Percentiles rank a stretch among this genome's conserved stretches.
phyloP scores from a whole-genome alignment of 1,140 invertebrate species.

The Plectrocnemia conspersa region DNA sequence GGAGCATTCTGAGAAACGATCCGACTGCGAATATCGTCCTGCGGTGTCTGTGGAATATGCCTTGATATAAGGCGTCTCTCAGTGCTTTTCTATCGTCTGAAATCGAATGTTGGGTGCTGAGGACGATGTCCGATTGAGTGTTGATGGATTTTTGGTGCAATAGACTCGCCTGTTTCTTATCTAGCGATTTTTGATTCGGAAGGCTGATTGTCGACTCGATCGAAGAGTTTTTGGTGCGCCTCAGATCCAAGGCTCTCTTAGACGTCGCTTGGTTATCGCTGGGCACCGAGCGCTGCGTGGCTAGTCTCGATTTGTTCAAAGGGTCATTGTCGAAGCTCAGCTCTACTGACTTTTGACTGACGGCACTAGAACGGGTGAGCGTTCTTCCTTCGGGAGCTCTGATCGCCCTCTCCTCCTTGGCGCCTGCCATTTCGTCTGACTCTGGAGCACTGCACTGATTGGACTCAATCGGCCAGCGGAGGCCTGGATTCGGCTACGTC shows the following conservation, averaged over 20 bases:
- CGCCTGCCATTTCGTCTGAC: constrained; percentile 38
- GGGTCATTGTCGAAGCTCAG: constrained; percentile 47
- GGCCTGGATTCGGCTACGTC: constrained; percentile 45
- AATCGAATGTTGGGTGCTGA: constrained; percentile 53
- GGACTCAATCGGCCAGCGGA: constrained; percentile 13
- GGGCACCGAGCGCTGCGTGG: constrained; percentile 46
- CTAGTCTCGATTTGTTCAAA: constrained; percentile 46
- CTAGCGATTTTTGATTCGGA: constrained; percentile 51
- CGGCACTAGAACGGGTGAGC: constrained; percentile 50
- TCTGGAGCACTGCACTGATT: background rate
- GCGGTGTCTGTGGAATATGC: constrained; percentile 73
- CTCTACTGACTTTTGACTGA: constrained; percentile 56
- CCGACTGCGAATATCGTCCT: constrained; percentile 74
- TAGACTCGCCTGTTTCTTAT: constrained; percentile 48
- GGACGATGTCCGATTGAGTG: constrained; percentile 50
- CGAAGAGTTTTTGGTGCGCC: constrained; percentile 50
- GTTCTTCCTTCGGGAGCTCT: constrained; percentile 28
- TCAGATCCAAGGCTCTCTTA: constrained; percentile 46
- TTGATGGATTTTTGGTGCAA: constrained; percentile 48
- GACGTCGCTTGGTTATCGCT: constrained; percentile 45
- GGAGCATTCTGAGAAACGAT: constrained; percentile 73
- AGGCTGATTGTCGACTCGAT: constrained; percentile 52
- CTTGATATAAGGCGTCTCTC: constrained; percentile 71
- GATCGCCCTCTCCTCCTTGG: constrained; percentile 15
- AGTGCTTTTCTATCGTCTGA: constrained; percentile 67